These are phyloP conservation scores for Momotus momota DNA, from an alignment of 2,797 vertebrate genomes.

Conservation along the genomic window DNA sequence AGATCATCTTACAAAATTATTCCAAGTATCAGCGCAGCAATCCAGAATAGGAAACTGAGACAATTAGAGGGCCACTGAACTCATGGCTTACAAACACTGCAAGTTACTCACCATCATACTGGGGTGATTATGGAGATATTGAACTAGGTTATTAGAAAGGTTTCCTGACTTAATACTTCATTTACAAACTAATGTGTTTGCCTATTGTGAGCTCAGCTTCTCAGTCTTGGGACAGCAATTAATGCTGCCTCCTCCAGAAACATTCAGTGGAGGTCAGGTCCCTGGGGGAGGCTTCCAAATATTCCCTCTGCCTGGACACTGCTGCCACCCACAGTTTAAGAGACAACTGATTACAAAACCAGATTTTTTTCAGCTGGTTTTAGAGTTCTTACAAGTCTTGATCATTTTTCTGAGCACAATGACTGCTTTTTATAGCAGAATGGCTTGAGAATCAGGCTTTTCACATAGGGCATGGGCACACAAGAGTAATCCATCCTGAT, in stretches of 20 bases:
- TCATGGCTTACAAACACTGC: neutral
- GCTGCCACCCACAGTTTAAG: constrained; percentile 59
- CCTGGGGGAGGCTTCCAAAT: neutral
- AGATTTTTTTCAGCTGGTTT: neutral
- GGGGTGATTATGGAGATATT: constrained; percentile 19
- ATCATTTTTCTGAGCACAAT: neutral
- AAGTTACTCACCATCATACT: constrained; percentile 43
- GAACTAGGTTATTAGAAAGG: constrained; percentile 42
- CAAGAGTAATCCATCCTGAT: neutral
- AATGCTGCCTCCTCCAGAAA: constrained; percentile 43
- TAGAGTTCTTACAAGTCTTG: neutral
- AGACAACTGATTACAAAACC: neutral
- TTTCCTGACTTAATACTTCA: constrained; percentile 51
- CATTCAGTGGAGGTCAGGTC: neutral
- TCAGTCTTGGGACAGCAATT: constrained; percentile 30
- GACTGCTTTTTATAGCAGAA: neutral
- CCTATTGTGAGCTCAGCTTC: neutral
- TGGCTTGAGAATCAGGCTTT: neutral
- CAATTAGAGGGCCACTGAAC: constrained; percentile 11
- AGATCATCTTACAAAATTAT: constrained; percentile 25
- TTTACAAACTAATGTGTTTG: constrained; percentile 42
- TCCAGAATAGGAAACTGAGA: constrained; percentile 50
- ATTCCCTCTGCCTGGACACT: constrained; percentile 7
- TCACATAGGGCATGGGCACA: neutral
- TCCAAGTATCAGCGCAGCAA: constrained; percentile 1